A percentile compares a stretch with the other conserved stretches of the same genome.
Evolutionary conservation across 2,888 invertebrate genomes (phyloP).

Genomic region (Elgonia sp.): DNA sequence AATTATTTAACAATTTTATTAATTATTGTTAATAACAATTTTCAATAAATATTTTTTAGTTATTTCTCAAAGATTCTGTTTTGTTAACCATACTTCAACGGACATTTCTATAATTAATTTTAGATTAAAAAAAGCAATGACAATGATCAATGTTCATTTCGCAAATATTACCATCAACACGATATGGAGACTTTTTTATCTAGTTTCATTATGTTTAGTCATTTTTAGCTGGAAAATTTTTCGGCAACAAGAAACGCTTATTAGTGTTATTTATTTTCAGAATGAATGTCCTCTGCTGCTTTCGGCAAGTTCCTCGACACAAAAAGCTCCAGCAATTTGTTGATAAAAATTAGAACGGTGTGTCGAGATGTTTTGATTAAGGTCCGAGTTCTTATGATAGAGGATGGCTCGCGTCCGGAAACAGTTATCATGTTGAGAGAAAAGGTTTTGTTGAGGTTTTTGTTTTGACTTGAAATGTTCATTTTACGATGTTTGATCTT

Average conservation of each 20-base stretch:
- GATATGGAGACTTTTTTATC: not conserved
- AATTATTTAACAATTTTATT: too few relatives aligned
- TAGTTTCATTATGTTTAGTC: not conserved
- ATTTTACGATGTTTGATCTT: too few relatives aligned
- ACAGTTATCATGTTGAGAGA: too few relatives aligned
- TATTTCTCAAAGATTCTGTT: too few relatives aligned
- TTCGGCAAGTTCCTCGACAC: not conserved
- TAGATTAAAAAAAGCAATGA: not conserved
- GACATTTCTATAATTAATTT: too few relatives aligned
- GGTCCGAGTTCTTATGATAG: not conserved
- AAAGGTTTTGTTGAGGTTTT: too few relatives aligned
- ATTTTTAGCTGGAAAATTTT: not conserved
- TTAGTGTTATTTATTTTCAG: not conserved
- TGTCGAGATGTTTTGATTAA: not conserved
- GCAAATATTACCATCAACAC: not conserved
- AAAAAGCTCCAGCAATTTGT: constrained; percentile 5
- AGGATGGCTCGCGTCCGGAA: not conserved
- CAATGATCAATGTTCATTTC: not conserved
- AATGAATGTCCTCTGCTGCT: not conserved
- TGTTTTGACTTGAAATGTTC: too few relatives aligned
- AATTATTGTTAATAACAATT: too few relatives aligned
- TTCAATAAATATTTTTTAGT: too few relatives aligned
- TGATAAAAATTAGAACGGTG: constrained; percentile 7
- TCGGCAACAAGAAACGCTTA: not conserved
- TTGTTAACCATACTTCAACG: too few relatives aligned